Conservation (phyloP, 2,113 vertebrate species). For the Sceloporus tristichus region DNA sequence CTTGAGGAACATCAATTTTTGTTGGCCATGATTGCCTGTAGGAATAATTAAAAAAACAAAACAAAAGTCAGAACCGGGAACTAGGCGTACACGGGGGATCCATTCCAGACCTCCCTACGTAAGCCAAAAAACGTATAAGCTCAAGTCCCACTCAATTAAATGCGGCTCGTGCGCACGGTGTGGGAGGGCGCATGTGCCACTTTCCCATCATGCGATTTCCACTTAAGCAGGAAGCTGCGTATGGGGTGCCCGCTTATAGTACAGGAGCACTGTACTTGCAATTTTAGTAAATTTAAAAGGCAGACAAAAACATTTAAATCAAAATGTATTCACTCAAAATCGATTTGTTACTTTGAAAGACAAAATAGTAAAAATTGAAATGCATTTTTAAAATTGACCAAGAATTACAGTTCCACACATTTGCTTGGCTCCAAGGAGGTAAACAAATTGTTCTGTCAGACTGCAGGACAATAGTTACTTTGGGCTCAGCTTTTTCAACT, state of each 20-base stretch:
- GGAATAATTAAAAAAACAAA: neutral
- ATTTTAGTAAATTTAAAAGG: neutral
- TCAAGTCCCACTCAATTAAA: too few species aligned
- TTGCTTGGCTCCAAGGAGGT: neutral
- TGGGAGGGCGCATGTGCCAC: too few species aligned
- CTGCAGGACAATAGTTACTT: neutral
- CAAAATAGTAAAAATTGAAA: neutral
- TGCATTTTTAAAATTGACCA: neutral
- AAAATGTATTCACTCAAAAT: neutral
- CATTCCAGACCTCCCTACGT: too few species aligned
- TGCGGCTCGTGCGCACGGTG: too few species aligned
- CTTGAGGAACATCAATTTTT: conserved; percentile 93
- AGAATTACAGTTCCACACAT: neutral
- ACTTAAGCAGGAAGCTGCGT: too few species aligned
- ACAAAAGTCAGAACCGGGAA: too few species aligned
- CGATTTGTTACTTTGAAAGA: neutral
- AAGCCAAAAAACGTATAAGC: too few species aligned
- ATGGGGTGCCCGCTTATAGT: too few species aligned
- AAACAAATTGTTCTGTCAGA: neutral
- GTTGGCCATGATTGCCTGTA: conserved; percentile 96
- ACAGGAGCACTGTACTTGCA: too few species aligned
- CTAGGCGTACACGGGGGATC: too few species aligned
- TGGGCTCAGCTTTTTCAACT: neutral
- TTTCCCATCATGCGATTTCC: too few species aligned
- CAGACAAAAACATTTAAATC: neutral